These are phyloP conservation scores for Peromyscus attwateri DNA, from an alignment of 2,797 vertebrate species.

Conservation along the genomic window DNA sequence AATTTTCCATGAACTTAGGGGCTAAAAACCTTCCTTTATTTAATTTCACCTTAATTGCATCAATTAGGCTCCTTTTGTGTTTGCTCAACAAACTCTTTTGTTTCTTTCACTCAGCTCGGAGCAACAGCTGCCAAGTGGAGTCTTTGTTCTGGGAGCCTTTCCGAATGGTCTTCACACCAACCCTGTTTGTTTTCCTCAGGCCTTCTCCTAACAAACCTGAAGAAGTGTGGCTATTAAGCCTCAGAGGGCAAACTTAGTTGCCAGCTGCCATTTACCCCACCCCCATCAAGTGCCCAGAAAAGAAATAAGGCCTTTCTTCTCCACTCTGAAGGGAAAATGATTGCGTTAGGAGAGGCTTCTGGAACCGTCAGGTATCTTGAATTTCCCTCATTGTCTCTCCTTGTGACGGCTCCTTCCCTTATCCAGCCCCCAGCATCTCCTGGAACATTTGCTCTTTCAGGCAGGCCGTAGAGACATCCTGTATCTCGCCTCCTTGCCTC, in stretches of 20 bases:
- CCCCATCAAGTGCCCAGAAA: conserved; percentile 58
- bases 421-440: background rate
- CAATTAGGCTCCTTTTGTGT: conserved; percentile 80
- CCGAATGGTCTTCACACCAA: conserved; percentile 79
- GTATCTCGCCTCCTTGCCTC: background rate
- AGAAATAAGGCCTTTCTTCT: conserved; percentile 60
- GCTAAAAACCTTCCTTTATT: conserved; percentile 82
- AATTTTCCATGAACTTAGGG: conserved; percentile 79
- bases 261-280: conserved; percentile 79
- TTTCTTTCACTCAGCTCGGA: conserved; percentile 77
- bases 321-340: background rate
- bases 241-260: conserved; percentile 60
- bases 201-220: conserved; percentile 61
- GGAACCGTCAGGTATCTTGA: background rate
- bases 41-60: conserved; percentile 85
- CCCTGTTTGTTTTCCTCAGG: conserved; percentile 79
- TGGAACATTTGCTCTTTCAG: background rate
- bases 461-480: background rate
- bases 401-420: background rate
- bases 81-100: conserved; percentile 83
- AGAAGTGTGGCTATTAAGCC: conserved; percentile 76
- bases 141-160: conserved; percentile 79
- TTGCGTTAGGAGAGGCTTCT: background rate
- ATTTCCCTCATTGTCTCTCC: background rate
- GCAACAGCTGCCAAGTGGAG: conserved; percentile 83